Evolutionary conservation across 2,797 vertebrate species (phyloP).

Genomic region (Chelon auratus): DNA sequence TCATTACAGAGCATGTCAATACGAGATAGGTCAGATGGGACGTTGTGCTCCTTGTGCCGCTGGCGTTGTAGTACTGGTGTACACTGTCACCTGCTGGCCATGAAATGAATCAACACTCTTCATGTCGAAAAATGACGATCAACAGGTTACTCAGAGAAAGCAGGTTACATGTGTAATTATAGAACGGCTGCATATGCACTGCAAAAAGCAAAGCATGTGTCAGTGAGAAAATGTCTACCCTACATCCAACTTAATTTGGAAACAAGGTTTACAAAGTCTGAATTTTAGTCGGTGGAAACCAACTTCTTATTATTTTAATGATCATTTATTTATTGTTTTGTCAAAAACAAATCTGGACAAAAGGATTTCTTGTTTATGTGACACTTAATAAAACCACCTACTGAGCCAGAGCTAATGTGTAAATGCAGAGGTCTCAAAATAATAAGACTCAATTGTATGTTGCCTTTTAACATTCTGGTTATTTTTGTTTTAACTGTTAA

Average conservation of each 20-base stretch:
- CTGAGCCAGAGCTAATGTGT: no score
- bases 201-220: not conserved
- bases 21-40: slow-evolving; percentile 30
- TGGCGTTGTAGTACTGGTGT: not conserved
- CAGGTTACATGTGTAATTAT: not conserved
- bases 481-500: no score
- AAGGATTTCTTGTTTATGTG: no score
- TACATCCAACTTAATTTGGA: not conserved
- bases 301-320: not conserved
- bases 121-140: not conserved
- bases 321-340: no score
- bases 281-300: not conserved
- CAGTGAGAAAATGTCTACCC: not conserved
- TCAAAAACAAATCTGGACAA: no score
- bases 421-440: no score
- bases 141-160: not conserved
- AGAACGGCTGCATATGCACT: not conserved
- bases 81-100: slow-evolving; percentile 78
- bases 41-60: not conserved
- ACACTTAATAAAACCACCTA: no score
- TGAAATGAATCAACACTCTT: not conserved
- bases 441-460: no score
- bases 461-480: no score
- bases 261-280: not conserved
- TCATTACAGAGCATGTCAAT: slow-evolving; percentile 20